Percentiles rank a stretch among this genome's conserved stretches.
Evolutionary conservation across 2,113 vertebrate species (phyloP).

Genomic region (Phalacrocorax brasilianus): DNA sequence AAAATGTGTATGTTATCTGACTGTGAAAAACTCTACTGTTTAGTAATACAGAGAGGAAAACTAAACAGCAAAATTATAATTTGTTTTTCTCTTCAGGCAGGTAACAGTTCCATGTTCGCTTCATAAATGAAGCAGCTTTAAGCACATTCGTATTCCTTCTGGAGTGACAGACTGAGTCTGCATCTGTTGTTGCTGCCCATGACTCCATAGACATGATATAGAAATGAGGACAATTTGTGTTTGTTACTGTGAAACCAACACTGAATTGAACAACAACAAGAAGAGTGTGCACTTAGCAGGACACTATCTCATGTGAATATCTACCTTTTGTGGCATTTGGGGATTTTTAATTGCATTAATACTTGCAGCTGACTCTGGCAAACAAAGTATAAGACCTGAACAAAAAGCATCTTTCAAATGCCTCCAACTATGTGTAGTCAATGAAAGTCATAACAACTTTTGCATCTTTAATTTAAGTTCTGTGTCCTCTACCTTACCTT

Average conservation of each 20-base stretch:
- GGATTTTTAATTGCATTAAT: constrained; percentile 50
- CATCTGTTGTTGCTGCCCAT: constrained; percentile 77
- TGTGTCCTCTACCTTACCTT: constrained; percentile 32
- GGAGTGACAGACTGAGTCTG: constrained; percentile 80
- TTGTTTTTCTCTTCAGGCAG: constrained; percentile 64
- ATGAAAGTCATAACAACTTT: constrained; percentile 49
- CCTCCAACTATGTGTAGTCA: constrained; percentile 48
- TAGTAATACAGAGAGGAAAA: neutral
- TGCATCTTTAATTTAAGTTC: constrained; percentile 65
- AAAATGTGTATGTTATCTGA: neutral
- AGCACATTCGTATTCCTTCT: constrained; percentile 80
- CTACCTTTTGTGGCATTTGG: constrained; percentile 53
- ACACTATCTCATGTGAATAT: constrained; percentile 54
- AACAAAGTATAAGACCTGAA: constrained; percentile 19
- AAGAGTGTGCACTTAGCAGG: constrained; percentile 69
- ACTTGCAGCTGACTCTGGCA: constrained; percentile 39
- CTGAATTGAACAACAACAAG: constrained; percentile 67
- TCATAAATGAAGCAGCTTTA: constrained; percentile 84
- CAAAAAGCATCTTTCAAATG: constrained; percentile 34
- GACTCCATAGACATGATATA: constrained; percentile 71
- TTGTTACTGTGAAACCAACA: constrained; percentile 72
- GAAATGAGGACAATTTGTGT: constrained; percentile 70
- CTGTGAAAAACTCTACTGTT: neutral
- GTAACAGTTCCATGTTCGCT: constrained; percentile 82
- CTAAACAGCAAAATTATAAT: neutral